Base-by-base conservation (phyloP, 2,888 invertebrate species). In the Ligdia adustata region DNA sequence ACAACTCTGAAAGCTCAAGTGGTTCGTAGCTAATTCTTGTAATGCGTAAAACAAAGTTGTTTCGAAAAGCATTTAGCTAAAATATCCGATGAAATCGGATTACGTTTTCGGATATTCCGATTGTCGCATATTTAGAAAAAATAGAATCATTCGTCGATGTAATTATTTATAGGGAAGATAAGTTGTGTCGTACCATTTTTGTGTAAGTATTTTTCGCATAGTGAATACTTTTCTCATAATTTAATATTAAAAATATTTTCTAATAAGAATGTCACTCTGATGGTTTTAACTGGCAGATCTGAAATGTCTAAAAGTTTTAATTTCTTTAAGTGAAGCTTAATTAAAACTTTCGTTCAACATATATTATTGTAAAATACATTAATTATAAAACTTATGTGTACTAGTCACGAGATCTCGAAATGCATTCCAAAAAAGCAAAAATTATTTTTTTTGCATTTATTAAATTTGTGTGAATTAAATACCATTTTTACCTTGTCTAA, bases 51-150 rank as follows among this genome's bases (percentile, higher is more conserved):
- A 31, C 3, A 13, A 40, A 37, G 15, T 28, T 32, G 6, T 32
- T 28, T 33, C 13, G 18, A 26, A 28, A 44, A 12, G 20, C 18
- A 22, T 40, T 43, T 69, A 68, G 66, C 37, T 27, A 52, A 62
- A 68, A 61, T 64, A 48, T 66, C 63, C 69, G 74, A 74, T 72
- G 0, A 45, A 50, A 50, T 50, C 50, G 50, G 44, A 41, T 37
- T 9, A 15, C 15, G 39, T 38, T 42, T 50, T 31, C 12, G 41
- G 14, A 32, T 29, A 26, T 12, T 15, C 12, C 40, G 20, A 22
- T 3, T 16, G n/a, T n/a, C n/a, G n/a, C n/a, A n/a, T n/a, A n/a
- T n/a, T n/a, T 31, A 4, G 16, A 16, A 16, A 16, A 16, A 16
- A 16, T 5, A 4, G 5, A 16, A 5, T 16, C 16, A 16, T 16